These are phyloP conservation scores for Benitochromis conjunctus DNA, from an alignment of 2,113 vertebrate genomes.

Conservation along the genomic window DNA sequence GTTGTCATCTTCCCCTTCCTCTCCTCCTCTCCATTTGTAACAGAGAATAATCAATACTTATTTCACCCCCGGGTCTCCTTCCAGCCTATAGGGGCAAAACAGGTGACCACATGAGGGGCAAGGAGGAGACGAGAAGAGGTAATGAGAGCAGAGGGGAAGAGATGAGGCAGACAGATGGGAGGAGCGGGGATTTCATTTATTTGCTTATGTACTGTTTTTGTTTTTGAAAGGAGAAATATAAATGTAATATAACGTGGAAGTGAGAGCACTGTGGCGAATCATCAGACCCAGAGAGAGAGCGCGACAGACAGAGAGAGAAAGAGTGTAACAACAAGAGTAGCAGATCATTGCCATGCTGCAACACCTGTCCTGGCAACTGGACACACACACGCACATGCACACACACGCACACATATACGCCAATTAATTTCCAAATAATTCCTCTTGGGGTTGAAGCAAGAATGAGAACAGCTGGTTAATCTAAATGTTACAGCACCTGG, in stretches of 20 bases:
- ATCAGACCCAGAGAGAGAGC: background rate
- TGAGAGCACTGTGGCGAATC: background rate
- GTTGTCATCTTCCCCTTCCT: background rate
- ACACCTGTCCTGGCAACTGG: conserved; percentile 33
- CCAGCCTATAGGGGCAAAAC: conserved; percentile 25
- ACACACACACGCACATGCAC: background rate
- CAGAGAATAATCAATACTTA: conserved; percentile 58
- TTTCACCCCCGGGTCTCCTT: conserved; percentile 40
- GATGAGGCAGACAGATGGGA: background rate
- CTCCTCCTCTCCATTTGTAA: background rate
- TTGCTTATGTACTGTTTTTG: background rate
- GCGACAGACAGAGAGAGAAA: background rate
- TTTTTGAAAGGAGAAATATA: background rate
- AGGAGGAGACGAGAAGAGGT: conserved; percentile 35
- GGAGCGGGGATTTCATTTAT: background rate
- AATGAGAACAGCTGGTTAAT: conserved; percentile 41
- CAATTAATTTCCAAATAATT: conserved; percentile 39
- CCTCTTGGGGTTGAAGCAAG: conserved; percentile 33
- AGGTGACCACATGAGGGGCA: conserved; percentile 24
- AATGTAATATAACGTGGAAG: background rate
- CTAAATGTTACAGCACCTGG: conserved; percentile 19
- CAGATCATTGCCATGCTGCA: background rate
- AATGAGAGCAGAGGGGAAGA: conserved; percentile 27
- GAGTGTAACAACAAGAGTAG: background rate
- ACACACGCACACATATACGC: background rate